phyloP scores from a whole-genome alignment of 2,888 invertebrate genomes.

The Siphlonurus alternatus region DNA sequence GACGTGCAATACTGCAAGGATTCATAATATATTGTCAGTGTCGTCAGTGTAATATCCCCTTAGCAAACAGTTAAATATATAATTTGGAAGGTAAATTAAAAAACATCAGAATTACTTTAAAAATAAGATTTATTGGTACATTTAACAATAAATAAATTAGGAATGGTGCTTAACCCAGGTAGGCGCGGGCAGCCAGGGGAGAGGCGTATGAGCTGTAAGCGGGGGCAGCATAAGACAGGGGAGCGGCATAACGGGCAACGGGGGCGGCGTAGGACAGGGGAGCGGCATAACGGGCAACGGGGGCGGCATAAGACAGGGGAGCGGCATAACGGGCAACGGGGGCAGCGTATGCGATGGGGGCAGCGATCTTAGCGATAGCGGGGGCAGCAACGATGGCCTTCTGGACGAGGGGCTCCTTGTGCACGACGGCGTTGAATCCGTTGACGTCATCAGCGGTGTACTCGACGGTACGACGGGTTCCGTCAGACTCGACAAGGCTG shows the following conservation, averaged over 20 bases:
- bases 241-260: slow-evolving; percentile 4
- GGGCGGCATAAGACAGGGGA: no score
- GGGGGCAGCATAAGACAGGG: slow-evolving; percentile 3
- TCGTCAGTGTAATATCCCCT: no score
- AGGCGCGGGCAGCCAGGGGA: not conserved
- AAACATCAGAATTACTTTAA: no score
- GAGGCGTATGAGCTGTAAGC: not conserved
- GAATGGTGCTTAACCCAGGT: not conserved
- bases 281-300: slow-evolving; percentile 6
- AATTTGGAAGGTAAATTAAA: no score
- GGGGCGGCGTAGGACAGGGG: slow-evolving; percentile 7
- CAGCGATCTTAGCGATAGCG: no score
- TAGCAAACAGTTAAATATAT: no score
- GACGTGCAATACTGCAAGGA: no score
- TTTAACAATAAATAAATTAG: not conserved
- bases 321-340: no score
- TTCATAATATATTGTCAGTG: no score
- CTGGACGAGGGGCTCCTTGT: no score
- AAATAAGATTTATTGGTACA: not conserved
- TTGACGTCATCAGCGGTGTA: slow-evolving; percentile 10
- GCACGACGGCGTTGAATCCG: slow-evolving; percentile 11
- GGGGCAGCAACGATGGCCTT: no score
- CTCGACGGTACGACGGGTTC: slow-evolving; percentile 10
- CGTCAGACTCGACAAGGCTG: slow-evolving; percentile 8
- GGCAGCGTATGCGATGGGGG: slow-evolving; percentile 4